A percentile compares a stretch with the other conserved stretches of the same genome.
phyloP scores from a whole-genome alignment of 92 coral and sea anemone species.

The Pocillopora grandis region DNA sequence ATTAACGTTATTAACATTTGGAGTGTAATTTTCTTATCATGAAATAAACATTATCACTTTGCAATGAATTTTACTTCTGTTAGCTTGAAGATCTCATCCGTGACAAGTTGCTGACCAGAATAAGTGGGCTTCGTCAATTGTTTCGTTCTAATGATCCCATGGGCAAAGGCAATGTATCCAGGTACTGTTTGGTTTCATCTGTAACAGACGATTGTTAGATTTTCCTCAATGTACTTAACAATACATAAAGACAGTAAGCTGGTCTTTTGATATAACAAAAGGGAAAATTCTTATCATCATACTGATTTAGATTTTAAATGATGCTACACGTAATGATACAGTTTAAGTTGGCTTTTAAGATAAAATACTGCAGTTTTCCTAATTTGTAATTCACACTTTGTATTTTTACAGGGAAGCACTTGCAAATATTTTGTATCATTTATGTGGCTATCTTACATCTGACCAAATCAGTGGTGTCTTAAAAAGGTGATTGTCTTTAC shows the following conservation, averaged over 20 bases:
- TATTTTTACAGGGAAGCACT: constrained; percentile 72
- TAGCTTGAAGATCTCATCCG: constrained; percentile 79
- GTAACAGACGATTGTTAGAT: no score
- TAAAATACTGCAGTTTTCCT: background rate
- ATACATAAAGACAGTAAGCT: no score
- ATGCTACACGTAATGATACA: no score
- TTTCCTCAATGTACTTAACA: no score
- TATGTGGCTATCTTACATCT: constrained; percentile 82
- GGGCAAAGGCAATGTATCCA: constrained; percentile 83
- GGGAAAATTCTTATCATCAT: no score
- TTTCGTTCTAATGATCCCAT: constrained; percentile 79
- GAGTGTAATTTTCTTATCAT: background rate
- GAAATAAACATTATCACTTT: background rate
- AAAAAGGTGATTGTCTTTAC: constrained; percentile 54
- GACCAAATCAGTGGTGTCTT: constrained; percentile 73
- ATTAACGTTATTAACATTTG: no score
- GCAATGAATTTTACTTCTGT: background rate
- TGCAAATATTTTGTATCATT: constrained; percentile 75
- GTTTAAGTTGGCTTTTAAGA: background rate
- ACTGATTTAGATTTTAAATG: no score
- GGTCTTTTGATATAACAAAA: no score
- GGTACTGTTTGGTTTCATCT: constrained; percentile 33
- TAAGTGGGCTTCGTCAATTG: constrained; percentile 79
- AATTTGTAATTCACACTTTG: background rate
- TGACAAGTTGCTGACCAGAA: constrained; percentile 68